Conservation (phyloP, 1,140 invertebrate species). For the Drosophila punjabiensis region DNA sequence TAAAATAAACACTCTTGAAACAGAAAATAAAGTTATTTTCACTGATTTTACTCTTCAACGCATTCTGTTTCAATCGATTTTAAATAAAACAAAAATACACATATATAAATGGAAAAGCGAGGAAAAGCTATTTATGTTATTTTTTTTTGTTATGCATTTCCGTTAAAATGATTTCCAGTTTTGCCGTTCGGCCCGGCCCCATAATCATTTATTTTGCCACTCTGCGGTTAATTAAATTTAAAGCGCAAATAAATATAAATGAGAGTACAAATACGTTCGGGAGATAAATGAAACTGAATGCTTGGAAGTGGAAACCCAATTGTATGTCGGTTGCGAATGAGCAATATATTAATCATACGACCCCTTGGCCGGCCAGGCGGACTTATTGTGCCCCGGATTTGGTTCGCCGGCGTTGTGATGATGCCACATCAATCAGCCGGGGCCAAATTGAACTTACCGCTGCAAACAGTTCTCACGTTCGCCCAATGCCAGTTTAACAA, state of each 20-base stretch:
- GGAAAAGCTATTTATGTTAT: conserved; percentile 29
- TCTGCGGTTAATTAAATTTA: conserved; percentile 62
- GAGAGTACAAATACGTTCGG: conserved; percentile 3
- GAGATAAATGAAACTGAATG: conserved; percentile 33
- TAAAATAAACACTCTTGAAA: conserved; percentile 1
- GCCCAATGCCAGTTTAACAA: conserved; percentile 83
- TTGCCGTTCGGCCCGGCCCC: conserved; percentile 27
- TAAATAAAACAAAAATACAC: conserved; percentile 7
- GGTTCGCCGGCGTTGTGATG: conserved; percentile 4
- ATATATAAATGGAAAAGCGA: conserved; percentile 9
- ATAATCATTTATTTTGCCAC: conserved; percentile 45
- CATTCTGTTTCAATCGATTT: background rate
- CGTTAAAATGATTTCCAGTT: conserved; percentile 23
- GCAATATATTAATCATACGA: conserved; percentile 43
- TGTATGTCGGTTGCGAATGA: conserved; percentile 22
- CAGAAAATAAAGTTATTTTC: conserved; percentile 10
- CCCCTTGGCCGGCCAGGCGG: background rate
- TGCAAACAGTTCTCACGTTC: conserved; percentile 82
- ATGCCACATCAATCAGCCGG: conserved; percentile 37
- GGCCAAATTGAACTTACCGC: conserved; percentile 65
- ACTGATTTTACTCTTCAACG: conserved; percentile 26
- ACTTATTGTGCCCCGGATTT: conserved; percentile 8
- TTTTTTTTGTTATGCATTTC: conserved; percentile 26
- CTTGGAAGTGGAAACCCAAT: conserved; percentile 15
- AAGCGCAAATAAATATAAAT: conserved; percentile 49